These are phyloP conservation scores for Melanostoma mellinum DNA, from an alignment of 2,888 invertebrate genomes.

Conservation along the genomic window DNA sequence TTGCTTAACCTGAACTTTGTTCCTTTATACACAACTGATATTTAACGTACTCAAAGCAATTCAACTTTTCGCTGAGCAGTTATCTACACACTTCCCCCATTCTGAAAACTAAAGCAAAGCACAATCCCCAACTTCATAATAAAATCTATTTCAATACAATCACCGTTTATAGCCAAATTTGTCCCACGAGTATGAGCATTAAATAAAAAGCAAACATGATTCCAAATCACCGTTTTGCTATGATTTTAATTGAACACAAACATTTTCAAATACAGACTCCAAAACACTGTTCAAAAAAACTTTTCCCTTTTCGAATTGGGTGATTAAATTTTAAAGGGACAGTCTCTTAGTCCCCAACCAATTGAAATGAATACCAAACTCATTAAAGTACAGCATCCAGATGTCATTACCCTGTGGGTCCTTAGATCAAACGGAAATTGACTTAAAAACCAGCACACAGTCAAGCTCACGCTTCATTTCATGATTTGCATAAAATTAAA, in stretches of 20 bases:
- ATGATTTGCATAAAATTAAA: slow-evolving; percentile 68
- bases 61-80: slow-evolving; percentile 9
- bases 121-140: background rate
- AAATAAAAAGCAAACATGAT: slow-evolving; percentile 7
- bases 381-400: background rate
- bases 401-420: slow-evolving; percentile 56
- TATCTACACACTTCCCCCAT: background rate
- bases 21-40: background rate
- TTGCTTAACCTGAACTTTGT: slow-evolving; percentile 9
- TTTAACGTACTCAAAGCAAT: background rate
- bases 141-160: background rate
- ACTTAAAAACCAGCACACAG: slow-evolving; percentile 31
- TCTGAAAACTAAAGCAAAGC: background rate
- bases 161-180: background rate
- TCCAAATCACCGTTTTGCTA: slow-evolving; percentile 26
- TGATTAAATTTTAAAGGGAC: slow-evolving; percentile 22
- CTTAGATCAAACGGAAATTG: slow-evolving; percentile 57
- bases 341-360: background rate
- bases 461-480: slow-evolving; percentile 52
- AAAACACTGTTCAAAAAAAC: slow-evolving; percentile 1
- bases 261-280: slow-evolving; percentile 40
- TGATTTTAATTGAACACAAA: slow-evolving; percentile 56
- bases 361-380: background rate
- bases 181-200: background rate
- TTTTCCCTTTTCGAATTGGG: slow-evolving; percentile 29